These are phyloP conservation scores for Andrena dorsata DNA, from an alignment of 2,888 invertebrate species.

Conservation along the genomic window DNA sequence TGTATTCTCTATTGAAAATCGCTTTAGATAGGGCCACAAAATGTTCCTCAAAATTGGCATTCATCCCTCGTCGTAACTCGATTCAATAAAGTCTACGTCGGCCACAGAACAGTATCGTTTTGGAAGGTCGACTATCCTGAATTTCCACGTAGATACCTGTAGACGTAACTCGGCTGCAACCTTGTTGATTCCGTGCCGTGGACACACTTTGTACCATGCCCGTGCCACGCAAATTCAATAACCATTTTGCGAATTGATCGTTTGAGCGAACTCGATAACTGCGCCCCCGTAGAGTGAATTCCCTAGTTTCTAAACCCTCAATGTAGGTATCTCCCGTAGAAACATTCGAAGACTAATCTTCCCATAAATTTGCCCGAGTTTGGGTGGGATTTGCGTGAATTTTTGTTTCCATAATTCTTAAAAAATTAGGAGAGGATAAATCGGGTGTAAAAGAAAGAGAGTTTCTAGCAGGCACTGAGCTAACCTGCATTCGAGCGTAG, in stretches of 20 bases:
- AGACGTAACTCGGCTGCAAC: constrained; percentile 42
- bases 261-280: constrained; percentile 52
- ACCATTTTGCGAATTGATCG: constrained; percentile 49
- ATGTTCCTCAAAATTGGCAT: constrained; percentile 15
- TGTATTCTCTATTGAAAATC: no score
- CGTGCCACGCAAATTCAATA: constrained; percentile 55
- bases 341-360: not conserved
- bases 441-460: not conserved
- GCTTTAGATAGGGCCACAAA: no score
- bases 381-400: not conserved
- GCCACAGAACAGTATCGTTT: constrained; percentile 66
- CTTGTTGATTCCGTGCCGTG: constrained; percentile 52
- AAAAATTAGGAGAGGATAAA: not conserved
- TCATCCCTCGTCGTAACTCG: constrained; percentile 62
- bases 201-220: constrained; percentile 49
- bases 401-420: not conserved
- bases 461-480: not conserved
- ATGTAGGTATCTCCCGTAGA: not conserved
- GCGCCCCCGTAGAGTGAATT: constrained; percentile 4
- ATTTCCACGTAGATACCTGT: constrained; percentile 33
- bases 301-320: not conserved
- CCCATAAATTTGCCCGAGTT: not conserved
- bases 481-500: not conserved
- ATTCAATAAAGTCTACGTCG: constrained; percentile 66
- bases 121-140: constrained; percentile 34